Conservation (phyloP, 1,140 invertebrate species). For the Formica selysi region DNA sequence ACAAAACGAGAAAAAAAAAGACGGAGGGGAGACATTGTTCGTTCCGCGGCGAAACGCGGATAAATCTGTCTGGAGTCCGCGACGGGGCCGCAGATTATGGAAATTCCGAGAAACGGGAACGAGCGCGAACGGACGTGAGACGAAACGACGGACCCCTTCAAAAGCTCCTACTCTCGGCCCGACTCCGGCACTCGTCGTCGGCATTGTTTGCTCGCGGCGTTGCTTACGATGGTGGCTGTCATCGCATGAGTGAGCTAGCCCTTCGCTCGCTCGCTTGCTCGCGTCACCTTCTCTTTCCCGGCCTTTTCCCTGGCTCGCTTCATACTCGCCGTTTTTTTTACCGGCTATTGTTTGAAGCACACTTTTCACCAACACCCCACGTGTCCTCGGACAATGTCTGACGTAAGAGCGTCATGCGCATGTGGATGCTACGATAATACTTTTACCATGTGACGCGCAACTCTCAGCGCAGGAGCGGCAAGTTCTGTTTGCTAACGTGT, state of each 20-base stretch:
- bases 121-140: constrained; percentile 47
- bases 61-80: constrained; percentile 63
- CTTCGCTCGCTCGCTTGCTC: constrained; percentile 38
- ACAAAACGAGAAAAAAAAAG: constrained; percentile 26
- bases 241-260: constrained; percentile 53
- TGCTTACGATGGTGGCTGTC: constrained; percentile 68
- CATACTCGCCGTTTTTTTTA: constrained; percentile 64
- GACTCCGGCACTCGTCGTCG: constrained; percentile 47
- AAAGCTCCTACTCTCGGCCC: constrained; percentile 51
- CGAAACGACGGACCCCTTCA: constrained; percentile 66
- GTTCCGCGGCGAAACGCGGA: constrained; percentile 41
- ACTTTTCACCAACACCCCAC: constrained; percentile 59
- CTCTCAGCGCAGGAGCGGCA: constrained; percentile 36
- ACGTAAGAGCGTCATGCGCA: constrained; percentile 56
- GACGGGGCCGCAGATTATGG: constrained; percentile 70
- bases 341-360: constrained; percentile 63
- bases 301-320: background rate
- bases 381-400: constrained; percentile 53
- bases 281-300: constrained; percentile 44
- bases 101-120: constrained; percentile 71
- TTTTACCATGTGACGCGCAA: constrained; percentile 44
- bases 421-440: constrained; percentile 44
- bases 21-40: constrained; percentile 57
- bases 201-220: constrained; percentile 63
- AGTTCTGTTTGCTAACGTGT: constrained; percentile 49